A percentile compares a stretch with the other conserved stretches of the same genome.
These are phyloP conservation scores for Lottia gigantea DNA, from an alignment of 2,888 invertebrate species.

Conservation along the genomic window DNA sequence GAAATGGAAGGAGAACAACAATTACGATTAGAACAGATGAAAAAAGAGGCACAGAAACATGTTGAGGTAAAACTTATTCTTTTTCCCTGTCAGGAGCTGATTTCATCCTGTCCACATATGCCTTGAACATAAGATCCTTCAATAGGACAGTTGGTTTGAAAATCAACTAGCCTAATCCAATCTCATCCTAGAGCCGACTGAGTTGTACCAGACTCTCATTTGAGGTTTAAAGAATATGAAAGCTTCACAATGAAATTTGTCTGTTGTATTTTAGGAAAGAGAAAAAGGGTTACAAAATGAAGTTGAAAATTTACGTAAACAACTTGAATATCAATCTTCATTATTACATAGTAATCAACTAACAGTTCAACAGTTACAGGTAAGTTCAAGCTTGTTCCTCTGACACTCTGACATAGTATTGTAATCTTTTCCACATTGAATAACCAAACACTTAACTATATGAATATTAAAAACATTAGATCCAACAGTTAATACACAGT, in stretches of 20 bases:
- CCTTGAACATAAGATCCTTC: neutral
- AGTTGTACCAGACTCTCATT: too few species aligned
- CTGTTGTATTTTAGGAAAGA: constrained; percentile 37
- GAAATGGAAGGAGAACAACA: constrained; percentile 50
- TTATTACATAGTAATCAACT: constrained; percentile 44
- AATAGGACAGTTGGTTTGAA: too few species aligned
- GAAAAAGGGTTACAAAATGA: constrained; percentile 50
- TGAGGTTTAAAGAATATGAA: too few species aligned
- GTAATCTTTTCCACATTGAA: too few species aligned
- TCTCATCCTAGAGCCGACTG: too few species aligned
- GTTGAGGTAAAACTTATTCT: constrained; percentile 47
- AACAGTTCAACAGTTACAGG: constrained; percentile 3
- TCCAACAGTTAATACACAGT: too few species aligned
- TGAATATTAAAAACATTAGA: too few species aligned
- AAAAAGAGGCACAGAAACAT: constrained; percentile 48
- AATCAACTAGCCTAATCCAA: too few species aligned
- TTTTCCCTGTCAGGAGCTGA: too few species aligned
- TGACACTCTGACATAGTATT: too few species aligned
- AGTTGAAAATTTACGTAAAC: constrained; percentile 45
- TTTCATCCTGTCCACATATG: neutral
- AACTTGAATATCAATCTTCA: constrained; percentile 45
- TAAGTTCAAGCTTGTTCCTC: neutral
- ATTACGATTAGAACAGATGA: constrained; percentile 41
- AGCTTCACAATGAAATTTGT: too few species aligned
- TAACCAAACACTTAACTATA: too few species aligned